phyloP scores from a whole-genome alignment of 2,888 invertebrate species.

The Amphipoea lucens region DNA sequence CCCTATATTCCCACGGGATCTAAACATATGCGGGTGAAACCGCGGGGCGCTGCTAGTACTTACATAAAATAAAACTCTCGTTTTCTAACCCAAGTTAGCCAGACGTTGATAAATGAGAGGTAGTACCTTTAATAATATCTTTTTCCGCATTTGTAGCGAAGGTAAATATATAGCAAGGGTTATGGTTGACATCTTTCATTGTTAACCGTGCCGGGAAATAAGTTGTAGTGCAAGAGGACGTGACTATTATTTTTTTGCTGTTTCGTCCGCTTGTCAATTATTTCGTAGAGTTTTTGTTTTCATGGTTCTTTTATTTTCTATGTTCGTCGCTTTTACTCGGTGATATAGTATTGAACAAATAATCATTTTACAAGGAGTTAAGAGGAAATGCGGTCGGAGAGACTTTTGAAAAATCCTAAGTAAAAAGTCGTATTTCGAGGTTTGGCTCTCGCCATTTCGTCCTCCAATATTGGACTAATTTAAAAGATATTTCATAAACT shows the following conservation, averaged over 20 bases:
- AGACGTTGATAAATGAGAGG: slow-evolving; percentile 62
- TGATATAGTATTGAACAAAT: background rate
- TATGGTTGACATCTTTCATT: slow-evolving; percentile 57
- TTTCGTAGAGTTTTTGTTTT: background rate
- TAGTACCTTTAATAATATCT: slow-evolving; percentile 41
- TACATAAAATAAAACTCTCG: slow-evolving; percentile 4
- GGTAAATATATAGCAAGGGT: slow-evolving; percentile 39
- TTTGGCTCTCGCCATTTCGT: too few species aligned
- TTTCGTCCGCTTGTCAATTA: slow-evolving; percentile 1
- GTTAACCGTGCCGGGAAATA: slow-evolving; percentile 46
- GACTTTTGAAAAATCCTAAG: too few species aligned
- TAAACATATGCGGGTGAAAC: too few species aligned
- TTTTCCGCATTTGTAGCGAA: slow-evolving; percentile 26
- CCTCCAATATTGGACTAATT: too few species aligned
- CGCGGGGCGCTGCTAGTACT: background rate
- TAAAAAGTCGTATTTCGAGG: too few species aligned
- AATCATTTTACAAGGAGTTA: background rate
- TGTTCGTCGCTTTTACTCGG: background rate
- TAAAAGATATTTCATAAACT: too few species aligned
- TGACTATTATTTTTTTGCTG: slow-evolving; percentile 18
- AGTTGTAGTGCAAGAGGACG: slow-evolving; percentile 2
- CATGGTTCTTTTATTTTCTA: background rate
- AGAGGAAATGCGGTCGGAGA: too few species aligned
- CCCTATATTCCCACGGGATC: too few species aligned
- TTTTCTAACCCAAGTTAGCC: slow-evolving; percentile 12